Evolutionary conservation across 2,888 invertebrate species (phyloP), one percentile per base, ranked within the genome.

Genomic region (Oscheius onirici): DNA sequence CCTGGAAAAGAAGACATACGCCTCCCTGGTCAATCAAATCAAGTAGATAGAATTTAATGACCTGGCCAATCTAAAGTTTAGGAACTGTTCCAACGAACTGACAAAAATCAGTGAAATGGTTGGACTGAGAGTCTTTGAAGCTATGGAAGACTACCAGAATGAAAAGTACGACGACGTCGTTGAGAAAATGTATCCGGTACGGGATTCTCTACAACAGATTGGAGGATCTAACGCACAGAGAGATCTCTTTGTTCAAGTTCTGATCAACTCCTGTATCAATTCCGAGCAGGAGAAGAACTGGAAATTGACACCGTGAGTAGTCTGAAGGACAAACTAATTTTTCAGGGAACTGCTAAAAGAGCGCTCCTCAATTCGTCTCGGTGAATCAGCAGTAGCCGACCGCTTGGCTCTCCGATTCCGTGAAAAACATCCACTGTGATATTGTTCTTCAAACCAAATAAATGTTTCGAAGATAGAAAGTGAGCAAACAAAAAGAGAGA

Each of bases 181-280:
- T 28, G 75, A 80, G 52, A 70, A 69, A n/a, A 74, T 86, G 65
- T 81, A 74, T 43, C 82, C 86, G 3, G 73, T 85, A 34, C 67
- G 84, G 8, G 71, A 80, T 8, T 46, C 76, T 51, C 73, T 86
- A 6, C 67, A 80, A 34, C 73, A 67, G 20, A 82, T 85, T 51
- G 85, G 83, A 46, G 86, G 86, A 52, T 83, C 83, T 8, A 77
- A 84, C 71, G 86, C 86, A 24, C 86, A 82, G 80, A 69, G 85
- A n/a, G 86, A 86, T 49, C 74, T 86, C 11, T 86, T 84, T 75
- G 76, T 73, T 2, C 85, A 85, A 71, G 72, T 83, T 2, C 74
- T 84, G 2, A 75, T 86, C 40, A 75, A 80, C 41, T 73, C 81
- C 5, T 77, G 80, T 52, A 69, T 84, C 24, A 54, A 73, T 49